phyloP scores from a whole-genome alignment of 2,888 invertebrate genomes.

The Salpingus planirostris region DNA sequence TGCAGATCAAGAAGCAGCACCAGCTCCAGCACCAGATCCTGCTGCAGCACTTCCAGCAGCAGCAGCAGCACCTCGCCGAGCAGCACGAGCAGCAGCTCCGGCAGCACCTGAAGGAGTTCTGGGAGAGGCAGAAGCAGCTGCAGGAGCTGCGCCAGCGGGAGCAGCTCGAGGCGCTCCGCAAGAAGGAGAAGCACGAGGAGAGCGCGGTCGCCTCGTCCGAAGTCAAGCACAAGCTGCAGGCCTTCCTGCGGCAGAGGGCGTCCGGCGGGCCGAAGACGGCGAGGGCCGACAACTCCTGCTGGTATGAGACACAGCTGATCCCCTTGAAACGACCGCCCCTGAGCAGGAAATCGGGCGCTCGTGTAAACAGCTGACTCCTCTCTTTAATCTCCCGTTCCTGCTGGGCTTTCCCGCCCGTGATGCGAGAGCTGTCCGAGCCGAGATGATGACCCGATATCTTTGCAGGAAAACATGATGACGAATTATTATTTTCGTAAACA shows the following conservation, averaged over 20 bases:
- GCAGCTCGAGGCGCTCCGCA: constrained; percentile 74
- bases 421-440: too few relatives aligned
- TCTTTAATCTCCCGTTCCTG: too few relatives aligned
- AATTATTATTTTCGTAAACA: too few relatives aligned
- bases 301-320: too few relatives aligned
- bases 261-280: constrained; percentile 36
- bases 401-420: too few relatives aligned
- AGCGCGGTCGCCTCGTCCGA: constrained; percentile 94
- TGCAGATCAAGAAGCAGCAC: constrained; percentile 89
- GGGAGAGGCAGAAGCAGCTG: constrained; percentile 84
- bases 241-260: constrained; percentile 42
- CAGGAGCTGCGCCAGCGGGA: constrained; percentile 68
- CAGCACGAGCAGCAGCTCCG: constrained; percentile 85
- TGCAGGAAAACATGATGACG: too few relatives aligned
- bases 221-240: constrained; percentile 92
- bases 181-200: constrained; percentile 91
- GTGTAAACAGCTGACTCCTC: too few relatives aligned
- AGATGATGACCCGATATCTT: too few relatives aligned
- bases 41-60: constrained; percentile 84
- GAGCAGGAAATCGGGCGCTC: too few relatives aligned
- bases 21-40: constrained; percentile 87
- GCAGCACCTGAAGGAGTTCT: constrained; percentile 83
- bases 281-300: constrained; percentile 39
- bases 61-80: constrained; percentile 81
- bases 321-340: too few relatives aligned